Evolutionary conservation across 2,113 vertebrate species (phyloP), one percentile per base, ranked within the genome.

Genomic region (Tenrec ecaudatus): DNA sequence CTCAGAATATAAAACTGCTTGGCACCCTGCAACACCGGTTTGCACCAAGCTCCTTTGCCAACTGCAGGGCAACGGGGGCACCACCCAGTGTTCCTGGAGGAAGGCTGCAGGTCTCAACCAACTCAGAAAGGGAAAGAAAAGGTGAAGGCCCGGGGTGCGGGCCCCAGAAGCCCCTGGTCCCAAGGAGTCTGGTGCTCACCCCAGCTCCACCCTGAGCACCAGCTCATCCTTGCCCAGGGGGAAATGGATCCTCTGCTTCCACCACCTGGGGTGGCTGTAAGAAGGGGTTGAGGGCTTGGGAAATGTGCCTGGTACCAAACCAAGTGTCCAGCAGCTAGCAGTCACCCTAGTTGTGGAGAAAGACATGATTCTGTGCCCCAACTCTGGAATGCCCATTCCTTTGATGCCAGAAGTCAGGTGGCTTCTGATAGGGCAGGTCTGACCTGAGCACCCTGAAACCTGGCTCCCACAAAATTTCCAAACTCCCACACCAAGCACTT

Each of bases 261-360:
- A 40, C 25, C 17, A 31, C 29, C 38, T 2, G 25, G 58, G 17
- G 3, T n/a, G n/a, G n/a, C 19, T 2, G 27, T 43, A 5, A 68
- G 17, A 57, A 36, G 11, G 11, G 11, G 66, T 0, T 0, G 4
- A 38, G 75, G 80, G 23, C 16, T 12, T 60, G 53, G 0, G 62
- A 29, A 36, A 57, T 40, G 19, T 6, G n/a, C 17, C 31, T n/a
- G n/a, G 60, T 66, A 23, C 5, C 6, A 33, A 84, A 33, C 16
- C 22, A 0, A 0, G 25, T 0, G 12, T 6, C 62, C 33, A 19
- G n/a, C 69, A 29, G 20, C 9, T 31, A 10, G 38, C 0, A 15
- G 40, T 23, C 9, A 3, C 64, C 3, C 64, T 1, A 1, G 22
- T 14, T 6, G 27, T 3, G 6, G 33, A 20, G 40, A 4, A 0